phyloP scores from a whole-genome alignment of 2,888 invertebrate genomes.

The Cryptophagus acutangulus region DNA sequence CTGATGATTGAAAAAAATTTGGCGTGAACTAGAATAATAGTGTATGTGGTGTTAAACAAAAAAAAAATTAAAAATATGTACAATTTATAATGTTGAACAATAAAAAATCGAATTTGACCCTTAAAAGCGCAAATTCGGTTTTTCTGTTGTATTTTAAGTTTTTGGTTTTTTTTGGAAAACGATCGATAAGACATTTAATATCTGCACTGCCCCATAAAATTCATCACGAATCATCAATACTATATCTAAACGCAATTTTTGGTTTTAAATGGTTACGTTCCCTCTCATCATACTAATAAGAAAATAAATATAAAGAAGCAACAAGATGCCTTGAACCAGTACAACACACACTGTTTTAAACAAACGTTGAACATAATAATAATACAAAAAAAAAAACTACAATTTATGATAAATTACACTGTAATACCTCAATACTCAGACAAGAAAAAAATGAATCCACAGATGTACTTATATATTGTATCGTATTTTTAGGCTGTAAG shows the following conservation, averaged over 20 bases:
- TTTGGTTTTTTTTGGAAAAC: too few species aligned
- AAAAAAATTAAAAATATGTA: too few species aligned
- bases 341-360: slow-evolving; percentile 46
- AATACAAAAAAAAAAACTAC: slow-evolving; percentile 38
- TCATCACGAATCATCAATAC: slow-evolving; percentile 24
- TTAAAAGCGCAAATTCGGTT: too few species aligned
- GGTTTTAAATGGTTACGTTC: slow-evolving; percentile 34
- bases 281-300: too few species aligned
- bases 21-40: slow-evolving; percentile 45
- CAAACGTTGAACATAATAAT: slow-evolving; percentile 41
- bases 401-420: slow-evolving; percentile 40
- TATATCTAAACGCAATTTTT: too few species aligned
- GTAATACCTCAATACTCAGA: slow-evolving; percentile 50
- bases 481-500: slow-evolving; percentile 46
- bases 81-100: too few species aligned
- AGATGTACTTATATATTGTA: slow-evolving; percentile 52
- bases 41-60: slow-evolving; percentile 38
- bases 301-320: too few species aligned
- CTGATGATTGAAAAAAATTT: slow-evolving; percentile 42
- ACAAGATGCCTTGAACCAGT: slow-evolving; percentile 52
- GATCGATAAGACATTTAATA: too few species aligned
- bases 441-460: slow-evolving; percentile 45
- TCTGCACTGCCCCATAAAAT: slow-evolving; percentile 38
- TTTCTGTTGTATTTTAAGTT: too few species aligned
- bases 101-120: too few species aligned